phyloP scores from a whole-genome alignment of 2,888 invertebrate species.

The Dexiosoma caninum region DNA sequence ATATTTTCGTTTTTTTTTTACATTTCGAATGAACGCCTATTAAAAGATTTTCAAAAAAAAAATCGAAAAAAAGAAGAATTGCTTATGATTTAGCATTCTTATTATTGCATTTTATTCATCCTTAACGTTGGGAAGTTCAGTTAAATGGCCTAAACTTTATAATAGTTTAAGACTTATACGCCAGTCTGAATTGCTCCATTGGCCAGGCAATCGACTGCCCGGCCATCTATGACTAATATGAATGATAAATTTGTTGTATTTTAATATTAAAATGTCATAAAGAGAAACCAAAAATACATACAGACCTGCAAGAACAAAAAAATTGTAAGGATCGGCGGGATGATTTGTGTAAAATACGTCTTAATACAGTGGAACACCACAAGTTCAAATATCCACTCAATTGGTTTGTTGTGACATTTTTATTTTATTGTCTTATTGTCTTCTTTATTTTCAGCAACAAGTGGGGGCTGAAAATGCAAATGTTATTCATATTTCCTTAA shows the following conservation, averaged over 20 bases:
- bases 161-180: slow-evolving; percentile 12
- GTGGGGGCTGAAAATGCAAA: slow-evolving; percentile 25
- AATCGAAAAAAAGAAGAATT: too few species aligned
- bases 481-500: slow-evolving; percentile 33
- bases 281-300: not conserved
- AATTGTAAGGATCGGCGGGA: slow-evolving; percentile 26
- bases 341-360: slow-evolving; percentile 12
- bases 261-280: slow-evolving; percentile 28
- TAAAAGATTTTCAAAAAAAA: not conserved
- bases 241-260: slow-evolving; percentile 44
- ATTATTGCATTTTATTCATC: slow-evolving; percentile 18
- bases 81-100: slow-evolving; percentile 25
- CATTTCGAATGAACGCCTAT: slow-evolving; percentile 26
- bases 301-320: not conserved
- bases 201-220: slow-evolving; percentile 30
- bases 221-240: slow-evolving; percentile 58
- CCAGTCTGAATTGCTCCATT: slow-evolving; percentile 10
- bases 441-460: not conserved
- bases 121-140: slow-evolving; percentile 1
- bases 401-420: slow-evolving; percentile 59
- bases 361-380: not conserved
- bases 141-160: slow-evolving; percentile 20
- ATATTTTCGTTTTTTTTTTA: slow-evolving; percentile 28
- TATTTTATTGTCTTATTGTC: slow-evolving; percentile 19
- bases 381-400: slow-evolving; percentile 12